phyloP scores from a whole-genome alignment of 1,140 invertebrate genomes.

The Sarcophaga bullata region DNA sequence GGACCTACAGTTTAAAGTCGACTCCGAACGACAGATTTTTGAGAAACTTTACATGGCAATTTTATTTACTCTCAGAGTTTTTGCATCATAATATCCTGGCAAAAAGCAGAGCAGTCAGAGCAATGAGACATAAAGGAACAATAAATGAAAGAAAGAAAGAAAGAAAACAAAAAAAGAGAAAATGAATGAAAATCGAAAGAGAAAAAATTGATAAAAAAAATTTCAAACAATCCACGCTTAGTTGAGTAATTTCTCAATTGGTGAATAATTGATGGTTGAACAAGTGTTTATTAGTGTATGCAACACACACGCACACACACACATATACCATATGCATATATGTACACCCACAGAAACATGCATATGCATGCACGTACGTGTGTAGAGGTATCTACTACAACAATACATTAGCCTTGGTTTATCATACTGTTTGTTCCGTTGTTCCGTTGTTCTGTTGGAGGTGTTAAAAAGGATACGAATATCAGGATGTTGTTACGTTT shows the following conservation, averaged over 20 bases:
- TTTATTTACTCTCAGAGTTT: too few species aligned
- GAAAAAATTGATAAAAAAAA: too few species aligned
- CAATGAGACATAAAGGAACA: too few species aligned
- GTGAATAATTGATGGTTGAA: conserved; percentile 37
- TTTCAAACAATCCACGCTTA: conserved; percentile 21
- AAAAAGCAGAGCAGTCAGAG: too few species aligned
- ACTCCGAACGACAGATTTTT: too few species aligned
- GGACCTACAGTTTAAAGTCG: too few species aligned
- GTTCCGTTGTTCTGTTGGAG: neutral
- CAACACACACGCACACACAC: neutral
- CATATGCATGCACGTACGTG: neutral
- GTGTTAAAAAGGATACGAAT: conserved; percentile 25
- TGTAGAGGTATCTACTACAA: neutral
- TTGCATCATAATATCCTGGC: too few species aligned
- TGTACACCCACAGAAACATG: neutral
- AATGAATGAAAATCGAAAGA: too few species aligned
- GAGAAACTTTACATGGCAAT: too few species aligned
- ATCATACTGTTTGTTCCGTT: neutral
- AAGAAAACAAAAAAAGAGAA: too few species aligned
- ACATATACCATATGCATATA: neutral
- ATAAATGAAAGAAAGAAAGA: too few species aligned
- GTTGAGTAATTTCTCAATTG: conserved; percentile 40
- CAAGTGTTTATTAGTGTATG: conserved; percentile 34
- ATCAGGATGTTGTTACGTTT: conserved; percentile 31
- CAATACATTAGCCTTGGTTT: neutral